Evolutionary conservation across 1,140 invertebrate genomes (phyloP).

Genomic region (Arion vulgaris): DNA sequence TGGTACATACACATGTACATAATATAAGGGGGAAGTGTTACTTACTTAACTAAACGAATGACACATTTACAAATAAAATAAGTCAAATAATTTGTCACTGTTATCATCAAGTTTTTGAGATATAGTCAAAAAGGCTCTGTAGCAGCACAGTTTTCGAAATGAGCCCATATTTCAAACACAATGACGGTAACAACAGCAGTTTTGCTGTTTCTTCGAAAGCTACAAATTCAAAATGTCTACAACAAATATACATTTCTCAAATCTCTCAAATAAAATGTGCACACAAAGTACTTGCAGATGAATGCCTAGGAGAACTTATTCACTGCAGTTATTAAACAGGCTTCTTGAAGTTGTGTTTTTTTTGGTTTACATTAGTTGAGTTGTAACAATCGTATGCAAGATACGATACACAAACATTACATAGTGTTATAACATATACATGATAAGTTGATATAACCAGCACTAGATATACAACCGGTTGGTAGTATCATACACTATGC

Average conservation of each 20-base stretch:
- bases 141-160: not conserved
- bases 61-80: not conserved
- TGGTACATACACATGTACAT: conserved; percentile 31
- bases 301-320: not conserved
- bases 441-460: not conserved
- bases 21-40: conserved; percentile 9
- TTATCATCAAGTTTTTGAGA: not conserved
- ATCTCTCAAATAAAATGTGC: not conserved
- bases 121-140: not conserved
- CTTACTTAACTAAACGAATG: conserved; percentile 9
- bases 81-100: not conserved
- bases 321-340: not conserved
- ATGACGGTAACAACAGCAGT: not conserved
- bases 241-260: not conserved
- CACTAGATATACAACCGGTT: not conserved
- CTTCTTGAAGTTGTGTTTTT: too few species aligned
- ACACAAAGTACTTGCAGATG: not conserved
- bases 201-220: not conserved
- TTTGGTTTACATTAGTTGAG: not conserved
- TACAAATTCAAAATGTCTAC: not conserved
- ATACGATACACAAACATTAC: not conserved
- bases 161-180: not conserved
- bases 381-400: not conserved
- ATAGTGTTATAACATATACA: not conserved
- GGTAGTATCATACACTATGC: not conserved